phyloP scores from a whole-genome alignment of 1,140 invertebrate species.

The Drosophila hydei region DNA sequence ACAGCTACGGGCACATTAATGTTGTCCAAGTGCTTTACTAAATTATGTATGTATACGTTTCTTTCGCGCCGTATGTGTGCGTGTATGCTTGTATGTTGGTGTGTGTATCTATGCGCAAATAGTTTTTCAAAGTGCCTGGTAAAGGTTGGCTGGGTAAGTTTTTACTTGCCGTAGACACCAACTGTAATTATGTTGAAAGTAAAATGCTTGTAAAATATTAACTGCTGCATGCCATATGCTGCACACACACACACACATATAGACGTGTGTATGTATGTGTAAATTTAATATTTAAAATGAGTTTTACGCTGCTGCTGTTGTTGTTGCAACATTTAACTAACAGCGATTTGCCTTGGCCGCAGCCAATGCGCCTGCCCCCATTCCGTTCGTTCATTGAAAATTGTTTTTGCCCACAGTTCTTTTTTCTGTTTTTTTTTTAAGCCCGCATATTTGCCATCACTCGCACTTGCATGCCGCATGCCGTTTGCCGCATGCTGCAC shows the following conservation, averaged over 20 bases:
- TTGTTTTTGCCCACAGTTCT: constrained; percentile 21
- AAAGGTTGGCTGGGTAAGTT: constrained; percentile 40
- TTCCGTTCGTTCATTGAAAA: constrained; percentile 70
- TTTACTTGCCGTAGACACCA: constrained; percentile 56
- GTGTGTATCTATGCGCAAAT: constrained; percentile 60
- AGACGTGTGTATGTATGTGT: constrained; percentile 6
- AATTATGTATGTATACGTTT: constrained; percentile 64
- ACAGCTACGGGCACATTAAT: constrained; percentile 64
- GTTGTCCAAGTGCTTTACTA: constrained; percentile 78
- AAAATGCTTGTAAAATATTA: constrained; percentile 80
- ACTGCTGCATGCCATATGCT: constrained; percentile 72
- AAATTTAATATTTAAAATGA: constrained; percentile 69
- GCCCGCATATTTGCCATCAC: constrained; percentile 5
- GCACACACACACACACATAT: constrained; percentile 1
- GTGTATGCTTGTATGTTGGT: constrained; percentile 9
- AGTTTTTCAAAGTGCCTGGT: constrained; percentile 73
- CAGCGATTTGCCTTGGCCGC: constrained; percentile 48
- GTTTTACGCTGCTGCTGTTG: constrained; percentile 18
- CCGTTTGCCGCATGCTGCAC: constrained; percentile 19
- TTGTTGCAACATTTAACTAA: constrained; percentile 51
- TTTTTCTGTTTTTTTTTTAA: constrained; percentile 25
- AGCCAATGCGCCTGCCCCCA: constrained; percentile 34
- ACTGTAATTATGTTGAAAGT: constrained; percentile 82
- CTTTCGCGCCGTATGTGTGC: constrained; percentile 35
- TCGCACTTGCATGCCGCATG: constrained; percentile 10